A percentile compares a stretch with the other conserved stretches of the same genome.
Evolutionary conservation across 2,888 invertebrate species (phyloP).

Genomic region (Gortyna flavago): DNA sequence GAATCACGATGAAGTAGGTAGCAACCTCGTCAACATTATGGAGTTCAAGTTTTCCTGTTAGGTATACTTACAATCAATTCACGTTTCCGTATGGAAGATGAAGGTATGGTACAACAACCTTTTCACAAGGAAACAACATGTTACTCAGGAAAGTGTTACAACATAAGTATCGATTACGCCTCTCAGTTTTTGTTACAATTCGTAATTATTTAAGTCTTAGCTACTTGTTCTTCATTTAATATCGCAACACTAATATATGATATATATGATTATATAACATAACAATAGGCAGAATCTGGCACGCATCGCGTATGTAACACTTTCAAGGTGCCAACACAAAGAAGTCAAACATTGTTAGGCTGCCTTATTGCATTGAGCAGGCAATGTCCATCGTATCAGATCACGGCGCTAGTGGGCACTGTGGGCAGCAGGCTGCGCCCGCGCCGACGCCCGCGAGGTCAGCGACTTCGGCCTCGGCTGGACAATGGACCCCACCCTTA

Average conservation of each 20-base stretch:
- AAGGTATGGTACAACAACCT: slow-evolving; percentile 6
- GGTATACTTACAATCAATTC: slow-evolving; percentile 1
- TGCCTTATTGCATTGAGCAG: slow-evolving; percentile 58
- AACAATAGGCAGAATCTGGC: slow-evolving; percentile 54
- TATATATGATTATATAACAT: slow-evolving; percentile 55
- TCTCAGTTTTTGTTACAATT: slow-evolving; percentile 37
- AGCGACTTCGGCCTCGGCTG: slow-evolving; percentile 82
- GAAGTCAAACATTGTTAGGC: slow-evolving; percentile 57
- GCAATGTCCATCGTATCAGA: slow-evolving; percentile 66
- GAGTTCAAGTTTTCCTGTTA: slow-evolving; percentile 25
- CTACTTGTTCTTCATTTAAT: slow-evolving; percentile 40
- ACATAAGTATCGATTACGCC: slow-evolving; percentile 6
- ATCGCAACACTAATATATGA: slow-evolving; percentile 40
- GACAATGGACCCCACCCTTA: slow-evolving; percentile 75
- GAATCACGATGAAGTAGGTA: background rate
- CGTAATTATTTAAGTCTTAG: slow-evolving; percentile 30
- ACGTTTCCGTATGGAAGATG: slow-evolving; percentile 32
- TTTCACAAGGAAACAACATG: slow-evolving; percentile 45
- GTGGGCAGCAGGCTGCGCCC: slow-evolving; percentile 62
- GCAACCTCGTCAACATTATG: background rate
- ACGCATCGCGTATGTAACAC: slow-evolving; percentile 52
- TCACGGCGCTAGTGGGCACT: slow-evolving; percentile 69
- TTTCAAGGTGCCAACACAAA: slow-evolving; percentile 63
- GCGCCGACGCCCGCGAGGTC: slow-evolving; percentile 81
- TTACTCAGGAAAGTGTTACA: slow-evolving; percentile 46